Conservation (phyloP, 2,888 invertebrate species). For the Catotricha subobsoleta region DNA sequence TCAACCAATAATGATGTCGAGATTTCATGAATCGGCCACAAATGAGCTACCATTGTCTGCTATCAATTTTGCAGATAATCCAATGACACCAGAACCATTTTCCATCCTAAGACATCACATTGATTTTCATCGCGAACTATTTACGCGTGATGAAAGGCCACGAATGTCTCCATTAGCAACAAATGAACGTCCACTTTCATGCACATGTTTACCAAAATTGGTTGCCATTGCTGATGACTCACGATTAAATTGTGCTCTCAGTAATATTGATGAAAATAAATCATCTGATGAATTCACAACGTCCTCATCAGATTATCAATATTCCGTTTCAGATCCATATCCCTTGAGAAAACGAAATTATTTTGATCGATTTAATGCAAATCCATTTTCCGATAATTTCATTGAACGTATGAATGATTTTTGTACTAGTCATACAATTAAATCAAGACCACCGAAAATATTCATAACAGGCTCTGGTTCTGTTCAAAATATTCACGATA, state of each 20-base stretch:
- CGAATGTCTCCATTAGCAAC: slow-evolving; percentile 32
- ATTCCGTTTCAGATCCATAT: not conserved
- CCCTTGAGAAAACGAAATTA: not conserved
- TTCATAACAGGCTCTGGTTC: no score
- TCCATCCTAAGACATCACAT: slow-evolving; percentile 10
- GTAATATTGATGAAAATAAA: no score
- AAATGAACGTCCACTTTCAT: slow-evolving; percentile 27
- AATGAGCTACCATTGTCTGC: slow-evolving; percentile 49
- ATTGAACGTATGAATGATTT: no score
- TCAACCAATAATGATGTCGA: no score
- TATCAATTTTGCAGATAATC: slow-evolving; percentile 31
- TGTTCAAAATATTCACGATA: no score
- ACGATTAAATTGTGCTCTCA: no score
- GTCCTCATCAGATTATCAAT: not conserved
- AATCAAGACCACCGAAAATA: no score
- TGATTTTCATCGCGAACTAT: slow-evolving; percentile 13
- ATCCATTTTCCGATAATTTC: no score
- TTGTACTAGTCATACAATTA: no score
- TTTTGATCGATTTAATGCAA: no score
- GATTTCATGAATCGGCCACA: slow-evolving; percentile 40
- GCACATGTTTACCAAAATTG: slow-evolving; percentile 18
- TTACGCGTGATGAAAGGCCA: no score
- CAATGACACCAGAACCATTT: slow-evolving; percentile 21
- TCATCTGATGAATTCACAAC: not conserved
- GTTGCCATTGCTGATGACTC: slow-evolving; percentile 8